These are phyloP conservation scores for Plagiodera versicolora DNA, from an alignment of 2,888 invertebrate species.

Conservation along the genomic window DNA sequence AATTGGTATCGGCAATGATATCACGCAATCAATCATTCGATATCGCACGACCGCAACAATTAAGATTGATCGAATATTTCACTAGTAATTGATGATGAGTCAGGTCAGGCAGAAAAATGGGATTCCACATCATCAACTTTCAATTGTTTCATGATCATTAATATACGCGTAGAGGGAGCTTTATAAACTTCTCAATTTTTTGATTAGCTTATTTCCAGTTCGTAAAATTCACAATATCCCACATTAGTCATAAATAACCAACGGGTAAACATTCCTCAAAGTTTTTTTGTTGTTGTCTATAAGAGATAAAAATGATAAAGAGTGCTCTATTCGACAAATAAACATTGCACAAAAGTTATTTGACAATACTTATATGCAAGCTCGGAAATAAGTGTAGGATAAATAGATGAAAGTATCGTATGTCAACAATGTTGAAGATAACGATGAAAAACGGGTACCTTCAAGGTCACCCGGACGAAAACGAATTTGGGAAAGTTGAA, in stretches of 20 bases:
- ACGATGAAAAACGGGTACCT: neutral
- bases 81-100: neutral
- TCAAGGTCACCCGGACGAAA: conserved; percentile 4
- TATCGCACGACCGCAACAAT: neutral
- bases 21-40: neutral
- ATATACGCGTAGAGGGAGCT: no score
- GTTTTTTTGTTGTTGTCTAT: conserved; percentile 18
- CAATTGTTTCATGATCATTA: no score
- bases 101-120: neutral
- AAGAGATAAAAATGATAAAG: conserved; percentile 20
- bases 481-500: neutral
- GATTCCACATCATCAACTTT: no score
- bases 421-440: conserved; percentile 14
- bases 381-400: conserved; percentile 12
- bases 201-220: no score
- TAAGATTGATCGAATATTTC: neutral
- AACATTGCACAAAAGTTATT: conserved; percentile 23
- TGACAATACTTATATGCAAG: conserved; percentile 18
- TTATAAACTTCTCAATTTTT: no score
- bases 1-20: neutral
- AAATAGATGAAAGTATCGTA: conserved; percentile 20
- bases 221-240: neutral
- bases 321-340: conserved; percentile 13
- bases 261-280: conserved; percentile 10
- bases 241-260: neutral